A percentile compares a stretch with the other conserved stretches of the same genome.
phyloP scores from a whole-genome alignment of 2,888 invertebrate species.

The Trichopoda pennipes region DNA sequence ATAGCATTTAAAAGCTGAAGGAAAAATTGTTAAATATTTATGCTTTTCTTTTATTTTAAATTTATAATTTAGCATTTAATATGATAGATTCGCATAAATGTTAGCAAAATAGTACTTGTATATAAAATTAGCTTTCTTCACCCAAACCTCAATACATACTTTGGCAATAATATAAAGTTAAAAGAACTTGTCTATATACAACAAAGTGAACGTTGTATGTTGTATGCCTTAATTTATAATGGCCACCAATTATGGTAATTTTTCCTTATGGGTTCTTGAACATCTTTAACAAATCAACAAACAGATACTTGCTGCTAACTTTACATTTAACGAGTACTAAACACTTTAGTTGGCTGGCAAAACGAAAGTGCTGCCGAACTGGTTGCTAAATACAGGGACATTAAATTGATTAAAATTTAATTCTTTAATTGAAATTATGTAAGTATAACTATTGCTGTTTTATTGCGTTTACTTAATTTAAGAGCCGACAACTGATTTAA shows the following conservation, averaged over 20 bases:
- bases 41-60: no score
- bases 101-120: background rate
- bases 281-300: slow-evolving; percentile 37
- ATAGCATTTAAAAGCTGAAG: no score
- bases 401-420: no score
- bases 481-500: no score
- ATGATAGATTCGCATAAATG: background rate
- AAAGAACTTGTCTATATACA: slow-evolving; percentile 1
- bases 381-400: background rate
- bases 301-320: slow-evolving; percentile 13
- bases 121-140: background rate
- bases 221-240: slow-evolving; percentile 53
- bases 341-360: slow-evolving; percentile 14
- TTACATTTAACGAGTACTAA: slow-evolving; percentile 12
- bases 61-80: no score
- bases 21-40: no score
- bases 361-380: slow-evolving; percentile 29
- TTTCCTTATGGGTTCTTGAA: slow-evolving; percentile 54
- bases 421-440: no score
- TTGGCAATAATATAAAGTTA: background rate
- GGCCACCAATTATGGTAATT: slow-evolving; percentile 62
- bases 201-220: slow-evolving; percentile 25
- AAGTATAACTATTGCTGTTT: no score
- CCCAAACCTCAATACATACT: background rate
- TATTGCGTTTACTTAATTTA: no score